phyloP scores from a whole-genome alignment of 2,888 invertebrate genomes.

The Platycnemis pennipes region DNA sequence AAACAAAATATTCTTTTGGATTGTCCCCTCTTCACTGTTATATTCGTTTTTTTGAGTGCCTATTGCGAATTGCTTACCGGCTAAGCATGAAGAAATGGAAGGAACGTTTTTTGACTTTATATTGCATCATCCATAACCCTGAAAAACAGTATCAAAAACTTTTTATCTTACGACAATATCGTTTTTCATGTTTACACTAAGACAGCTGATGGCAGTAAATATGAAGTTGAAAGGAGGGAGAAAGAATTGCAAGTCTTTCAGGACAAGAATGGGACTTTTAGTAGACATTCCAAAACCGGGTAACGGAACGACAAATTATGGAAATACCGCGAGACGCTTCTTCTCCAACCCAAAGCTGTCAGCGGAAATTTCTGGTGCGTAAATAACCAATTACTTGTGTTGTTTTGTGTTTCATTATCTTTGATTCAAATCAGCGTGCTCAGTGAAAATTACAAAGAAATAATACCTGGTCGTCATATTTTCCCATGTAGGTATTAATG shows the following conservation, averaged over 20 bases:
- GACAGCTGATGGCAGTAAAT: no score
- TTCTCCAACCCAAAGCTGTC: neutral
- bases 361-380: no score
- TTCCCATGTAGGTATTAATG: no score
- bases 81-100: neutral
- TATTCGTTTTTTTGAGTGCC: neutral
- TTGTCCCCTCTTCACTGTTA: neutral
- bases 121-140: neutral
- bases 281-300: neutral
- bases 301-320: no score
- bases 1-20: neutral
- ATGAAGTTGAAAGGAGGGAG: neutral
- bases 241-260: neutral
- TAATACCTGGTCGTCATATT: no score
- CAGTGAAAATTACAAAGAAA: no score
- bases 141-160: neutral
- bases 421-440: no score
- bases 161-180: neutral
- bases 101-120: neutral
- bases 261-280: neutral
- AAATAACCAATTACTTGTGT: no score
- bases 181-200: no score
- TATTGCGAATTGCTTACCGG: neutral
- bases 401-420: no score
- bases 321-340: no score